Evolutionary conservation across 2,797 vertebrate genomes (phyloP).

Genomic region (Salmo trutta): DNA sequence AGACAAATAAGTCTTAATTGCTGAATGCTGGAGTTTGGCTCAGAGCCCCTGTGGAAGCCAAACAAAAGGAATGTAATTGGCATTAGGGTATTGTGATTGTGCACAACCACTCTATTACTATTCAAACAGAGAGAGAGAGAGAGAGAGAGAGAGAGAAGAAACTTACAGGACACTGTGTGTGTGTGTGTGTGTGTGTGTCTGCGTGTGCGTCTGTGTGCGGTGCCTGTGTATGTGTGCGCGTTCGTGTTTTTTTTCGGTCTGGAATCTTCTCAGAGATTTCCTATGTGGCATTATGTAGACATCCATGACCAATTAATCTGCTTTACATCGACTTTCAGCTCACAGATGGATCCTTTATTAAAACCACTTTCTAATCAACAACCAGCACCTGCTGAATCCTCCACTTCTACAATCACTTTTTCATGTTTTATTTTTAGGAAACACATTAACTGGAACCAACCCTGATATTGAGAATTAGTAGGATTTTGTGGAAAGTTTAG

Average conservation of each 20-base stretch:
- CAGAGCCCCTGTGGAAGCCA: slow-evolving; percentile 76
- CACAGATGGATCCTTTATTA: slow-evolving; percentile 80
- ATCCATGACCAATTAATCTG: slow-evolving; percentile 79
- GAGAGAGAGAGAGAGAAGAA: slow-evolving; percentile 62
- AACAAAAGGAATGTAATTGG: slow-evolving; percentile 79
- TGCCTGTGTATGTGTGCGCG: slow-evolving; percentile 54
- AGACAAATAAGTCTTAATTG: slow-evolving; percentile 82
- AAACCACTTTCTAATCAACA: slow-evolving; percentile 71
- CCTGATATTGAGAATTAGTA: slow-evolving; percentile 59
- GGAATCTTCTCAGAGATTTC: slow-evolving; percentile 74
- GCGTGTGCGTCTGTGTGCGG: slow-evolving; percentile 50
- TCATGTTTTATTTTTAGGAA: slow-evolving; percentile 73
- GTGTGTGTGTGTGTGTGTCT: slow-evolving; percentile 56
- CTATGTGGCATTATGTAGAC: slow-evolving; percentile 79
- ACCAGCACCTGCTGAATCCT: slow-evolving; percentile 71
- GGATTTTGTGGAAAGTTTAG: slow-evolving; percentile 43
- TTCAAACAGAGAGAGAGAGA: slow-evolving; percentile 72
- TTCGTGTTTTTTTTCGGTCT: slow-evolving; percentile 50
- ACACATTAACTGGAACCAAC: slow-evolving; percentile 74
- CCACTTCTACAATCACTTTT: slow-evolving; percentile 64
- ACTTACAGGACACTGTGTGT: slow-evolving; percentile 72
- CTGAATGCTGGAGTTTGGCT: slow-evolving; percentile 74
- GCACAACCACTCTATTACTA: slow-evolving; percentile 77
- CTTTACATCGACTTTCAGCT: slow-evolving; percentile 75
- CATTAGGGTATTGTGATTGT: slow-evolving; percentile 76